phyloP scores from a whole-genome alignment of 2,888 invertebrate species.

The Pyrochroa serraticornis region DNA sequence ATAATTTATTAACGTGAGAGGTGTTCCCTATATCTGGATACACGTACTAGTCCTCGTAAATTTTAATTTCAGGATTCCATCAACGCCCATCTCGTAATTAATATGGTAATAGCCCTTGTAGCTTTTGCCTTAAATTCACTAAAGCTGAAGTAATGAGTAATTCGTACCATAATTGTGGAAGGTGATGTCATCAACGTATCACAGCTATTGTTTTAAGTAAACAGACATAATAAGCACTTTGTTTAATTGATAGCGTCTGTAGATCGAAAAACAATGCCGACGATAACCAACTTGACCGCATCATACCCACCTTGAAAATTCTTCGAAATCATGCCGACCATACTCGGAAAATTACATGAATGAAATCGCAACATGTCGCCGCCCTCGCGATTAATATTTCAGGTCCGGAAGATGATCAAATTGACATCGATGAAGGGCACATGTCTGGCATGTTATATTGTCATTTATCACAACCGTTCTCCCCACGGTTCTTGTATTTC shows the following conservation, averaged over 20 bases:
- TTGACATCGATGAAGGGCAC: conserved; percentile 40
- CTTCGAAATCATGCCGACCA: conserved; percentile 1
- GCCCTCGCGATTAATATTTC: conserved; percentile 22
- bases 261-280: conserved; percentile 46
- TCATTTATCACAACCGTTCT: conserved; percentile 37
- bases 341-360: background rate
- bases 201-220: conserved; percentile 44
- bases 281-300: conserved; percentile 35
- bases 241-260: conserved; percentile 46
- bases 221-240: conserved; percentile 47
- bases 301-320: conserved; percentile 11
- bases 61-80: conserved; percentile 19
- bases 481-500: conserved; percentile 37
- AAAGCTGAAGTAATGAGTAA: conserved; percentile 24
- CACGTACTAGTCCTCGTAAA: too few relatives aligned
- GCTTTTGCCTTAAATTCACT: conserved; percentile 15
- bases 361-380: conserved; percentile 4
- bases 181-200: conserved; percentile 37
- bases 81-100: conserved; percentile 15
- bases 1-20: too few relatives aligned
- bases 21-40: too few relatives aligned
- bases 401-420: conserved; percentile 28
- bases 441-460: conserved; percentile 41
- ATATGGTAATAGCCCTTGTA: conserved; percentile 18
- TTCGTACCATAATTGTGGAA: conserved; percentile 23